A percentile compares a stretch with the other conserved stretches of the same genome.
Conservation (phyloP, 1,140 invertebrate genomes). For the Aphidius ervi region DNA sequence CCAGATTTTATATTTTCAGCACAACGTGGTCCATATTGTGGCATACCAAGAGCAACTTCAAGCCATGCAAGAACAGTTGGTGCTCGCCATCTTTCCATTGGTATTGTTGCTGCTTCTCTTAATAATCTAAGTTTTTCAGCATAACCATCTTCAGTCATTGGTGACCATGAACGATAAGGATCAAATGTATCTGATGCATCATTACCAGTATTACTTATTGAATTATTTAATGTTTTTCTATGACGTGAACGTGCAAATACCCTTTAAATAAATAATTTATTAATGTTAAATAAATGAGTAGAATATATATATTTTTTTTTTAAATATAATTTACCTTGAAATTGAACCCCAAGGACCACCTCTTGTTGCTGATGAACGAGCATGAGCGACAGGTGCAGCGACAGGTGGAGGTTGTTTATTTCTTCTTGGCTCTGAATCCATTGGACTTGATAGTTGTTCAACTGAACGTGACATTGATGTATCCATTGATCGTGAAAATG, state of each 20-base stretch:
- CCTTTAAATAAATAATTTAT: conserved; percentile 37
- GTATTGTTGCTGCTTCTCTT: conserved; percentile 78
- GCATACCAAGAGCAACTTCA: conserved; percentile 89
- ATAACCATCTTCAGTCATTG: conserved; percentile 78
- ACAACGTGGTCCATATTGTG: conserved; percentile 83
- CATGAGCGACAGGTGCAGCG: conserved; percentile 45
- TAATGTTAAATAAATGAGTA: neutral
- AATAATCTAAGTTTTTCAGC: conserved; percentile 76
- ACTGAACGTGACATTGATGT: conserved; percentile 73
- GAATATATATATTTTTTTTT: neutral
- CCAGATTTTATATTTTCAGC: conserved; percentile 92
- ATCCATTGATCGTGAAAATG: conserved; percentile 73
- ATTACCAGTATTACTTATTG: conserved; percentile 48
- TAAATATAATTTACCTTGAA: conserved; percentile 40
- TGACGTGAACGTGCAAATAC: conserved; percentile 82
- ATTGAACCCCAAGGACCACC: conserved; percentile 56
- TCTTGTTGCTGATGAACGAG: conserved; percentile 47
- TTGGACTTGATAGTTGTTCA: conserved; percentile 66
- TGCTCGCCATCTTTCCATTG: conserved; percentile 89
- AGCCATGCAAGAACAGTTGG: conserved; percentile 90
- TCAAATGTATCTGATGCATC: conserved; percentile 52
- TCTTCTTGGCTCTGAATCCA: conserved; percentile 56
- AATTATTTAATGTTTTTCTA: conserved; percentile 60
- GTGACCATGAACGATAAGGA: conserved; percentile 63
- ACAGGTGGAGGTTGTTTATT: conserved; percentile 45